phyloP scores from a whole-genome alignment of 2,888 invertebrate species.

The Trissolcus brochymenae region DNA sequence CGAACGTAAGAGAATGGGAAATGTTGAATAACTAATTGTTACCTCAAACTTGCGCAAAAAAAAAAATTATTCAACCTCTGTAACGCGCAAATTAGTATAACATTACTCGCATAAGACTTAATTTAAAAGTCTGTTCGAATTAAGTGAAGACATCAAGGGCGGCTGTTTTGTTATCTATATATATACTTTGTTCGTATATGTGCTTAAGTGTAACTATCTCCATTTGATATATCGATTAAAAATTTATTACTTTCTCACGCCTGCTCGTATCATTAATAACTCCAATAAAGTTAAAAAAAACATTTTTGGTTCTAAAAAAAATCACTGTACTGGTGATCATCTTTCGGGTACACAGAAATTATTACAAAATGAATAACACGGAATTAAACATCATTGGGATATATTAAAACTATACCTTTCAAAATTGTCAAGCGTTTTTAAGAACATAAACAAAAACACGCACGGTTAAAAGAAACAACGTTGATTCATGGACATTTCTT shows the following conservation, averaged over 20 bases:
- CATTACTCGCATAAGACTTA: conserved; percentile 19
- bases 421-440: conserved; percentile 3
- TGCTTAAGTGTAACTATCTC: background rate
- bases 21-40: too few relatives aligned
- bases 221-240: conserved; percentile 44
- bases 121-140: conserved; percentile 24
- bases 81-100: conserved; percentile 18
- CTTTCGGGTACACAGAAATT: too few relatives aligned
- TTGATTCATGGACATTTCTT: conserved; percentile 47
- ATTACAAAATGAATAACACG: conserved; percentile 1
- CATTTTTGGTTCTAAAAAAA: too few relatives aligned
- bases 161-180: conserved; percentile 26
- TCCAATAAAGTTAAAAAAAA: too few relatives aligned
- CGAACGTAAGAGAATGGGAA: too few relatives aligned
- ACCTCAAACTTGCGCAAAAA: too few relatives aligned
- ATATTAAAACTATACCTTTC: conserved; percentile 3
- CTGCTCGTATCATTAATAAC: background rate
- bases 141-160: conserved; percentile 43
- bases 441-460: conserved; percentile 22
- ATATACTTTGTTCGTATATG: conserved; percentile 14
- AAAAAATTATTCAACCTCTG: too few relatives aligned
- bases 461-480: conserved; percentile 27
- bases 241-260: conserved; percentile 30
- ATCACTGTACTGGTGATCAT: too few relatives aligned
- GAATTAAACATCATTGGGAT: conserved; percentile 1